phyloP scores from a whole-genome alignment of 2,888 invertebrate species.

The Caenorhabditis sp. region DNA sequence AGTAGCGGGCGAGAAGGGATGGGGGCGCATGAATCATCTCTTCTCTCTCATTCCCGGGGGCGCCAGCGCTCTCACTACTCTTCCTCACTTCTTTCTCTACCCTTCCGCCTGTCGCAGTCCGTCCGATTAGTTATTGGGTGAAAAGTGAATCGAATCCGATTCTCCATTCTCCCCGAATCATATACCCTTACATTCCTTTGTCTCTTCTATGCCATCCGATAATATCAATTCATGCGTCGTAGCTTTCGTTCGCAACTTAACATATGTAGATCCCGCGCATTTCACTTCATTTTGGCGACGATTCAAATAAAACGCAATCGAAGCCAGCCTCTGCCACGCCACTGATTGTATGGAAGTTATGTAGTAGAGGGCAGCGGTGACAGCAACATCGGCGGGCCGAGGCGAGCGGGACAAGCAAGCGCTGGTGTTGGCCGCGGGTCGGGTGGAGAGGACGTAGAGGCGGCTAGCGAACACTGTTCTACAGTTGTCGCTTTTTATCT shows the following conservation, averaged over 20 bases:
- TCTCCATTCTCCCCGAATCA: conserved; percentile 11
- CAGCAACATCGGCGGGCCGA: background rate
- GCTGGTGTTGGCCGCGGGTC: no score
- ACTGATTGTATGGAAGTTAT: background rate
- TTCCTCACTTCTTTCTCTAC: background rate
- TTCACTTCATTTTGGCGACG: background rate
- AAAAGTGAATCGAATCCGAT: conserved; percentile 18
- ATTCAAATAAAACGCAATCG: background rate
- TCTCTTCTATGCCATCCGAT: conserved; percentile 16
- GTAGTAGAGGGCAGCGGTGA: no score
- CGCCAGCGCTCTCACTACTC: background rate
- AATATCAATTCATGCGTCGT: conserved; percentile 47
- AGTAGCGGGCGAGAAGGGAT: background rate
- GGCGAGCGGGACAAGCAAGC: background rate
- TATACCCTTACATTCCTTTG: conserved; percentile 3
- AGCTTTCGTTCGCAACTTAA: conserved; percentile 6
- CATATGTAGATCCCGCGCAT: background rate
- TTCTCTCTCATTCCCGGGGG: background rate
- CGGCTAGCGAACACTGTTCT: background rate
- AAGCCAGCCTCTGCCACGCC: background rate
- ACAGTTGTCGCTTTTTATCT: conserved; percentile 2
- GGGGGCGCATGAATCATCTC: conserved; percentile 37
- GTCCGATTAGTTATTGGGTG: conserved; percentile 44
- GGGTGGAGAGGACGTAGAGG: no score
- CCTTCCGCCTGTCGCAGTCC: conserved; percentile 31